Evolutionary conservation across 2,113 vertebrate genomes (phyloP).

Genomic region (western clawed frog (Xenopus tropicalis)): DNA sequence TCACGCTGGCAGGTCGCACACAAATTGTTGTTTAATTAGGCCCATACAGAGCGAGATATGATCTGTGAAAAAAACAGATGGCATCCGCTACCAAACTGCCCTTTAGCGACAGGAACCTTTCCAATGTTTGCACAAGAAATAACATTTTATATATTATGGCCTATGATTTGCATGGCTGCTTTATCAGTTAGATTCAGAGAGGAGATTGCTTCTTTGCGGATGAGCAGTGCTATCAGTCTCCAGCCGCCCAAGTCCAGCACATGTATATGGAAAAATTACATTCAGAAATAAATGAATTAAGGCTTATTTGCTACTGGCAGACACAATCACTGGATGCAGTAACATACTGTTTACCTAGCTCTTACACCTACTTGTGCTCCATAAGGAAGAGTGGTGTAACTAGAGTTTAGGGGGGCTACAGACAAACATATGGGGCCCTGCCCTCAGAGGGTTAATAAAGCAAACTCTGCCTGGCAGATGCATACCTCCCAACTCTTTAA

Average conservation of each 20-base stretch:
- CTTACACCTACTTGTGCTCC: too few relatives aligned
- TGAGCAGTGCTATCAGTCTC: conserved; percentile 19
- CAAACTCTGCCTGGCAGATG: too few relatives aligned
- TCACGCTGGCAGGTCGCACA: conserved; percentile 31
- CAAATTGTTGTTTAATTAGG: conserved; percentile 44
- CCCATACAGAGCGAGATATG: conserved; percentile 42
- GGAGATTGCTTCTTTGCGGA: conserved; percentile 37
- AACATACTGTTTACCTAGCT: too few relatives aligned
- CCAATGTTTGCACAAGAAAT: conserved; percentile 43
- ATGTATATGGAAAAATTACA: too few relatives aligned
- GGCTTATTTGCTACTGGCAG: too few relatives aligned
- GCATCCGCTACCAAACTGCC: conserved; percentile 26
- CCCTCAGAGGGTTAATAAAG: too few relatives aligned
- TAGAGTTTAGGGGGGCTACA: too few relatives aligned
- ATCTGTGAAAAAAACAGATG: conserved; percentile 40
- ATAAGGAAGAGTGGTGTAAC: too few relatives aligned
- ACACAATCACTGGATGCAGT: too few relatives aligned
- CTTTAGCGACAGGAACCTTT: conserved; percentile 39
- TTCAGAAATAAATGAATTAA: not conserved
- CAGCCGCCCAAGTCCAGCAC: not conserved
- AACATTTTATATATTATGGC: conserved; percentile 40
- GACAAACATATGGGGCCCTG: too few relatives aligned
- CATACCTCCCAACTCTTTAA: too few relatives aligned
- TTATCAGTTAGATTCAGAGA: conserved; percentile 28
- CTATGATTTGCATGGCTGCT: conserved; percentile 39